Percentiles rank a stretch among this genome's conserved stretches.
phyloP scores from a whole-genome alignment of 2,888 invertebrate species.

The Lasioglossum figueresi region DNA sequence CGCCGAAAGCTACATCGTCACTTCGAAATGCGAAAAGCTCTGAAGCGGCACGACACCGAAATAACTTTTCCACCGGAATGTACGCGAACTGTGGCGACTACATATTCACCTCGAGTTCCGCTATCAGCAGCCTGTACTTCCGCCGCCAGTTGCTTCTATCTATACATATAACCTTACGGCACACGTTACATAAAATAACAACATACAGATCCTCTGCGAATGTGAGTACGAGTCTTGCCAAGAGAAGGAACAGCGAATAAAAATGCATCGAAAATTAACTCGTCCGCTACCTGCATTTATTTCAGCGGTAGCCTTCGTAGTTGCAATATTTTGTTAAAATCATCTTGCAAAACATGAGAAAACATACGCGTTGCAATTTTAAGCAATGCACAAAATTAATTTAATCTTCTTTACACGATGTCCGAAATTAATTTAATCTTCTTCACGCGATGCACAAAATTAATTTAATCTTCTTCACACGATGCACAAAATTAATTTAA shows the following conservation, averaged over 20 bases:
- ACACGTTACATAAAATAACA: constrained; percentile 62
- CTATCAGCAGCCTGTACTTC: constrained; percentile 76
- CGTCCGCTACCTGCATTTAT: constrained; percentile 2
- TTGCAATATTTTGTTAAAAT: neutral
- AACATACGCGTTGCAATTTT: neutral
- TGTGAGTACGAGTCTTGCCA: neutral
- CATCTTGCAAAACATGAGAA: neutral
- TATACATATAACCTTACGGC: constrained; percentile 56
- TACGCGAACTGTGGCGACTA: constrained; percentile 56
- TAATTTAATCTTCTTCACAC: too few species aligned
- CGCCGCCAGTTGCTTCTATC: constrained; percentile 67
- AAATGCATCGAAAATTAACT: constrained; percentile 1
- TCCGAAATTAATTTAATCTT: too few species aligned
- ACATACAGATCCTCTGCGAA: constrained; percentile 23
- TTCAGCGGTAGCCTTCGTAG: neutral
- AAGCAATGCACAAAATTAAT: neutral
- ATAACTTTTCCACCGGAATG: constrained; percentile 67
- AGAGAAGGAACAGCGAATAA: neutral
- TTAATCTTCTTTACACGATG: neutral
- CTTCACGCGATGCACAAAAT: too few species aligned
- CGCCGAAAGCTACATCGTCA: constrained; percentile 12
- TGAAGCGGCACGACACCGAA: constrained; percentile 21
- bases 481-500: too few species aligned
- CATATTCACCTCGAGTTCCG: constrained; percentile 72
- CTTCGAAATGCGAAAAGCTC: neutral